Evolutionary conservation across 2,113 vertebrate species (phyloP).

Genomic region (Varanus salvator): DNA sequence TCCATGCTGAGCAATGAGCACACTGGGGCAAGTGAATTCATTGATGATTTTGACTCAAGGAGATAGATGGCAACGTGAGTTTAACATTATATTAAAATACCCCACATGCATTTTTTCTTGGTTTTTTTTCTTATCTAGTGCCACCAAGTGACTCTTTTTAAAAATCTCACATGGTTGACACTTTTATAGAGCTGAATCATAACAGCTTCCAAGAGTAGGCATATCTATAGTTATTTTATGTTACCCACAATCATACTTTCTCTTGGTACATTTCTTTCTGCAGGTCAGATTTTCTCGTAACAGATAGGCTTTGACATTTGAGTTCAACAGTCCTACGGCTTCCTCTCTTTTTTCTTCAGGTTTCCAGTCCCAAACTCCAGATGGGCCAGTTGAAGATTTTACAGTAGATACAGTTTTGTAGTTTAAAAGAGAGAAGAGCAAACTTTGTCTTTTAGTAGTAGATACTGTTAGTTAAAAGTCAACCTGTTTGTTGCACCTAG

Average conservation of each 20-base stretch:
- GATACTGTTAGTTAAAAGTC: not conserved
- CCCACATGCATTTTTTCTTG: constrained; percentile 29
- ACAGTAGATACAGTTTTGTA: not conserved
- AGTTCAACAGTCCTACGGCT: not conserved
- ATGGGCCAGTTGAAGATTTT: accelerated
- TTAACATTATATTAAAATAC: constrained; percentile 49
- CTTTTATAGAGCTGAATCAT: constrained; percentile 56
- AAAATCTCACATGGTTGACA: constrained; percentile 44
- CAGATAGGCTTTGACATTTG: not conserved
- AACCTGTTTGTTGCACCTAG: not conserved
- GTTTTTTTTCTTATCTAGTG: constrained; percentile 52
- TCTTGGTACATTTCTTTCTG: constrained; percentile 38
- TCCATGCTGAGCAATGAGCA: constrained; percentile 41
- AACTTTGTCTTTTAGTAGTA: not conserved
- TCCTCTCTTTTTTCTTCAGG: not conserved
- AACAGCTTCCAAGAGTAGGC: constrained; percentile 29
- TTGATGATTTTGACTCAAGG: constrained; percentile 50
- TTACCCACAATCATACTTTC: constrained; percentile 5
- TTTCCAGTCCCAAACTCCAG: constrained; percentile 1
- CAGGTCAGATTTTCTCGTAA: not conserved
- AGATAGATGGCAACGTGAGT: constrained; percentile 38
- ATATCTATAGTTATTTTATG: constrained; percentile 50
- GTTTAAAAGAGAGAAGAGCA: not conserved
- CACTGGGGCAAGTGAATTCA: constrained; percentile 60
- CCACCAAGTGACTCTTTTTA: constrained; percentile 27